Evolutionary conservation across 2,113 vertebrate genomes (phyloP), one percentile per base, ranked within the genome.

Genomic region (Apodemus sylvaticus): DNA sequence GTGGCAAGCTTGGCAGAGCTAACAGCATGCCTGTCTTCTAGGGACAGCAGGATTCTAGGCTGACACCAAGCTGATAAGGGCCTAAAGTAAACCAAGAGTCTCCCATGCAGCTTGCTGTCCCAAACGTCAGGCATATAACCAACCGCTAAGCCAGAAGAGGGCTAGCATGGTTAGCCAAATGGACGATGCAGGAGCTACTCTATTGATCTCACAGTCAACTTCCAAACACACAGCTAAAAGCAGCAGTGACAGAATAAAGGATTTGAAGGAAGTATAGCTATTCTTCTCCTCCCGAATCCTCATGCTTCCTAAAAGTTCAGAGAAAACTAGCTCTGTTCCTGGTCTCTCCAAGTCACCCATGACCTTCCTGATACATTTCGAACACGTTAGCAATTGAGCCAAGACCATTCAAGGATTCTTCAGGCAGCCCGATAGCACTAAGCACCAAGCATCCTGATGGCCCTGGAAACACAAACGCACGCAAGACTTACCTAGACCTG

Each of bases 361-460:
- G 51, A 42, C 36, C 51, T 81, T 68, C 91, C 31, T 29, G 26
- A 64, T 14, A 36, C 3, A 36, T n/a, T 53, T 71, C 29, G 74
- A 34, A 68, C 66, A 17, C 2, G 24, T 0, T 34, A 20, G 20
- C 34, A 66, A 82, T 17, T 2, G 13, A 83, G 39, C 48, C 71
- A 86, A 83, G 60, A 39, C 14, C 24, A 42, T 39, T 16, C 0
- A 0, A 34, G 39, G 24, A 9, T n/a, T 86, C 12, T 48, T 66
- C 89, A 77, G 31, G 36, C 62, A 3, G 0, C 26, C 66, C 6
- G 26, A 83, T 31, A 17, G 42, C 68, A 7, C 10, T 0, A 13
- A 36, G 31, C 5, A n/a, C 60, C 31, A 83, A 58, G 45, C 2
- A 9, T 53, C 0, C 0, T 1, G 1, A 68, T 7, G 12, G 39